A percentile compares a stretch with the other conserved stretches of the same genome.
phyloP scores from a whole-genome alignment of 1,140 invertebrate species.

The Eueides isabella region DNA sequence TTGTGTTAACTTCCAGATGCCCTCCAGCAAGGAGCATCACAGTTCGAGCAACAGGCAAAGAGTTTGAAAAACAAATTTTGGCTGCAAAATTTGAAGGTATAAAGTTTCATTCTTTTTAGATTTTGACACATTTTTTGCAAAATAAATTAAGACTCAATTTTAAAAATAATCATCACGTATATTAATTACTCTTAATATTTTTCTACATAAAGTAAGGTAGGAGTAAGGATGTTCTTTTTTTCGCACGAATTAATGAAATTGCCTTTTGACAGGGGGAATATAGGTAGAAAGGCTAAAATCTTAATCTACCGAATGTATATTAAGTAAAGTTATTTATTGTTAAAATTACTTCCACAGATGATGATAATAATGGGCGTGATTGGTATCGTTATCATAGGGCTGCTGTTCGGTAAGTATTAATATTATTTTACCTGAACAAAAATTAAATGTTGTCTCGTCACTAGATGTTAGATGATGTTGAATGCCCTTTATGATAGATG shows the following conservation, averaged over 20 bases:
- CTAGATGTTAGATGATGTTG: conserved; percentile 32
- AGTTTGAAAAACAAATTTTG: conserved; percentile 99
- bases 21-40: conserved; percentile 97
- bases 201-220: no score
- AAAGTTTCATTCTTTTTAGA: no score
- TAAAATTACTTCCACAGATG: conserved; percentile 85
- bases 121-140: no score
- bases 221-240: no score
- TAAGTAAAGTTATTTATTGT: no score
- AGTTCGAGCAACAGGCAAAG: conserved; percentile 98
- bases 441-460: conserved; percentile 54
- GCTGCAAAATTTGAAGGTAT: conserved; percentile 98
- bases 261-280: no score
- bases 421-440: background rate
- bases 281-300: no score
- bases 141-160: no score
- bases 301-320: no score
- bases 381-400: conserved; percentile 91
- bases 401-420: conserved; percentile 92
- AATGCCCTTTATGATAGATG: conserved; percentile 21
- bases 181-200: no score
- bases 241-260: no score
- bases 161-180: no score
- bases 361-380: conserved; percentile 96
- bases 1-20: conserved; percentile 84